Percentiles rank a stretch among this genome's conserved stretches.
phyloP scores from a whole-genome alignment of 2,113 vertebrate species.

The Xiphophorus couchianus region DNA sequence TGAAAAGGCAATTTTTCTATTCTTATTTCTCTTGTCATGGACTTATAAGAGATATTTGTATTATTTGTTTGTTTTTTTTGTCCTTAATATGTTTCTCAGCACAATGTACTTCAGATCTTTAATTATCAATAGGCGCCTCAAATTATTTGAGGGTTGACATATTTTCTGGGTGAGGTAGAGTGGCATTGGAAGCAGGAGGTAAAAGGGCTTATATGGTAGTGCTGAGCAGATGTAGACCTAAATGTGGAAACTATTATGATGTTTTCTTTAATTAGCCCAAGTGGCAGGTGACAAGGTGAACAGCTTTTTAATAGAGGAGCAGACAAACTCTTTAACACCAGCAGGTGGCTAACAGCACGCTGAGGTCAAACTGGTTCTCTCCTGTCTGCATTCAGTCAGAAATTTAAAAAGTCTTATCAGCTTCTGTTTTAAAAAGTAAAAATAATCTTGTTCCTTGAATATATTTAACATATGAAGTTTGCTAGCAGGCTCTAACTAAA shows the following conservation, averaged over 20 bases:
- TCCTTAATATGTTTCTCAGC: too few relatives aligned
- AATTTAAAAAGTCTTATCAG: background rate
- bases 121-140: background rate
- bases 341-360: constrained; percentile 33
- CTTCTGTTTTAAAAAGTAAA: background rate
- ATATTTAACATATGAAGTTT: background rate
- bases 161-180: background rate
- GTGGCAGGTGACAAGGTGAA: constrained; percentile 73
- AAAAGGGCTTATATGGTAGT: background rate
- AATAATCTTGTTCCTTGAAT: background rate
- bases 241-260: constrained; percentile 69
- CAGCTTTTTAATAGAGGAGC: constrained; percentile 58
- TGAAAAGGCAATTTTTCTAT: background rate
- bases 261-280: constrained; percentile 74
- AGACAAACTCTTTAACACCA: constrained; percentile 53
- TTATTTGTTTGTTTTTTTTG: too few relatives aligned
- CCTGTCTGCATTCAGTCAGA: background rate
- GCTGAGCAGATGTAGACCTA: constrained; percentile 24
- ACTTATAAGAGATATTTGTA: background rate
- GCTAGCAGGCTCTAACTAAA: background rate
- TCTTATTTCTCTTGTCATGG: background rate
- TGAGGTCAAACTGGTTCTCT: constrained; percentile 28
- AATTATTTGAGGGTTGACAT: background rate
- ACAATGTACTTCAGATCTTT: background rate
- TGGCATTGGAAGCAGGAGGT: background rate